Evolutionary conservation across 2,113 vertebrate genomes (phyloP), one percentile per base, ranked within the genome.

Genomic region (Tenebrosternarchus preto): DNA sequence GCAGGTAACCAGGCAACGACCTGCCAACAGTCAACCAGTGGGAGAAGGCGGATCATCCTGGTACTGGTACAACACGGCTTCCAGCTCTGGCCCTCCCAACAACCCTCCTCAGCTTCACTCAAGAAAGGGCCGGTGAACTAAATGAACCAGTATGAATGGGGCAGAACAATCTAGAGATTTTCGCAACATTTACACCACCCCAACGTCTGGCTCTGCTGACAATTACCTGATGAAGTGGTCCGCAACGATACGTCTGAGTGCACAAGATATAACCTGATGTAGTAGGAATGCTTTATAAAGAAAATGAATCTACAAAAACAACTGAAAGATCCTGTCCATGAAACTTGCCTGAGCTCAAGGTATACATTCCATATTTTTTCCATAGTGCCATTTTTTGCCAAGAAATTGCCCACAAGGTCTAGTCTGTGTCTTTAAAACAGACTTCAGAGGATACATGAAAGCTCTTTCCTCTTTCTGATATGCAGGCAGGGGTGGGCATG

Each of bases 401-500:
- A 43, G 1, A 43, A 60, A 59, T 24, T 46, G 56, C 25, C 33
- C 33, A 61, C 56, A 20, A 39, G 25, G 73, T 75, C 17, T 43
- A 61, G 25, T 39, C 19, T 63, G 3, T 7, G 29, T 24, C 59
- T 39, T 9, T 9, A 22, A 74, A 66, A 33, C 19, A 80, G 46
- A 73, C 19, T 71, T 70, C 59, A 80, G 59, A 50, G 12, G 46
- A 25, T 12, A 60, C 33, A 57, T 80, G 61, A 80, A 72, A 66
- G 73, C 66, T 71, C 17, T 78, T 77, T 43, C 29, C 19, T 57
- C 33, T 15, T 59, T 43, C 53, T 70, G 82, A 53, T 83, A 29
- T 67, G 33, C 57, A 20, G 33, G 33, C 33, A 36, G 33, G 33
- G 33, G n/a, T n/a, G n/a, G n/a, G n/a, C n/a, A n/a, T 36, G 3